These are phyloP conservation scores for Copidosoma floridanum DNA, from an alignment of 1,140 invertebrate genomes.

Conservation along the genomic window DNA sequence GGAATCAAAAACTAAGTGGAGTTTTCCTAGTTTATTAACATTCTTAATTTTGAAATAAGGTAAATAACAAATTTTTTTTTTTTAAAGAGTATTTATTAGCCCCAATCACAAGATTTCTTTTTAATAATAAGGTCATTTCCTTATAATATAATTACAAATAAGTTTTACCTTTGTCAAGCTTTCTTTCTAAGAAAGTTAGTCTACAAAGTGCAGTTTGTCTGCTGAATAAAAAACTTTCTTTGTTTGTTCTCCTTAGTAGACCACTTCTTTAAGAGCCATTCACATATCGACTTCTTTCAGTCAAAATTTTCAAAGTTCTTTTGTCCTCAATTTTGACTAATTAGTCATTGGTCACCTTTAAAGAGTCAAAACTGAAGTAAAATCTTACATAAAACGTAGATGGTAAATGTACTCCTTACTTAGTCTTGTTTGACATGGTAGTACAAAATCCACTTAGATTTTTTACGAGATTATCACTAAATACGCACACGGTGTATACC, in stretches of 20 bases:
- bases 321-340: not conserved
- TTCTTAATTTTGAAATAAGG: conserved; percentile 38
- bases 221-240: no score
- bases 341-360: not conserved
- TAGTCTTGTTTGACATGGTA: no score
- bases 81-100: no score
- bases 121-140: no score
- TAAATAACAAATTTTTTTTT: conserved; percentile 13
- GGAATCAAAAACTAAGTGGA: conserved; percentile 35
- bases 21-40: not conserved
- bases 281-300: not conserved
- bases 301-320: conserved; percentile 9
- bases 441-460: no score
- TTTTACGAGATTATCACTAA: no score
- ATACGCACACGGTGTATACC: no score
- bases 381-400: no score
- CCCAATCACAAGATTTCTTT: conserved; percentile 5
- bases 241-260: no score
- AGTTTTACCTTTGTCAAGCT: conserved; percentile 9
- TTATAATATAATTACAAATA: no score
- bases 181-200: not conserved
- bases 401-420: no score
- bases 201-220: not conserved
- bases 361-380: conserved; percentile 14
- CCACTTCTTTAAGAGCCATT: no score